Evolutionary conservation across 2,113 vertebrate species (phyloP).

Genomic region (Grammomys surdaster): DNA sequence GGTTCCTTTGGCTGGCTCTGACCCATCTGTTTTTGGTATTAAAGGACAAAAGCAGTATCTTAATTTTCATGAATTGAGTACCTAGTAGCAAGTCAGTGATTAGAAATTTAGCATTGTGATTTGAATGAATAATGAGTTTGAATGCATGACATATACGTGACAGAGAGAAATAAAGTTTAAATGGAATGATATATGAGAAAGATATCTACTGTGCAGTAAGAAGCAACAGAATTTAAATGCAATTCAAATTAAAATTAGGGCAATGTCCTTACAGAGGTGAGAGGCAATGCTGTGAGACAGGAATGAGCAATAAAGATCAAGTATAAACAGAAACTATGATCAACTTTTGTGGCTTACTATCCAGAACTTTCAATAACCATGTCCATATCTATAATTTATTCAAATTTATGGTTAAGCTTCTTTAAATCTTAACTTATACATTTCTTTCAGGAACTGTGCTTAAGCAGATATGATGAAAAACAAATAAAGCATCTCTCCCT

Average conservation of each 20-base stretch:
- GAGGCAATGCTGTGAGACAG: too few species aligned
- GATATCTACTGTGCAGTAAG: rapidly evolving
- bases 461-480: not conserved
- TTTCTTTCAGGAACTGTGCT: slow-evolving; percentile 13
- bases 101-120: not conserved
- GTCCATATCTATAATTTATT: not conserved
- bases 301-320: rapidly evolving
- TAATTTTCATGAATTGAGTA: not conserved
- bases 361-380: not conserved
- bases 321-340: not conserved
- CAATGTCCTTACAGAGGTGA: not conserved
- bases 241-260: not conserved
- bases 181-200: not conserved
- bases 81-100: not conserved
- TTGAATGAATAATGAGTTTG: not conserved
- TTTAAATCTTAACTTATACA: not conserved
- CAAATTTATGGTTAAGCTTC: not conserved
- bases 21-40: not conserved
- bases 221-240: not conserved
- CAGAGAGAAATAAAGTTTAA: not conserved
- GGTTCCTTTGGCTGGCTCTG: not conserved
- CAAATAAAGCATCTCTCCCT: not conserved
- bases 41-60: not conserved
- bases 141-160: not conserved
- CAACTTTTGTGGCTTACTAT: not conserved